Base-by-base conservation (phyloP, 2,113 vertebrate species). In the Corythornis madagascariensis region DNA sequence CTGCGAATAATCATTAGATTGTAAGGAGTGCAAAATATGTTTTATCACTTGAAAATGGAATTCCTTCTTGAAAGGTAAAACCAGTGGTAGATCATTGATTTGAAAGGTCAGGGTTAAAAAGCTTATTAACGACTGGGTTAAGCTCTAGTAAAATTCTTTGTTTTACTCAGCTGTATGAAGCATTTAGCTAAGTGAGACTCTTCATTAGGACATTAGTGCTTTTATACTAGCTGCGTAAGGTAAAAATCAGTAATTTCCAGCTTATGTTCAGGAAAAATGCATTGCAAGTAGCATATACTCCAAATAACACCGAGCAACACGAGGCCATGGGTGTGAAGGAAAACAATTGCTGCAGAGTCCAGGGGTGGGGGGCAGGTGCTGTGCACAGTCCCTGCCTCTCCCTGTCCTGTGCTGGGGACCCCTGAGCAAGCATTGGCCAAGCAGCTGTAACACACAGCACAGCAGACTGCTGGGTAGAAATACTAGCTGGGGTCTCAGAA, bases 91-190 rank as follows among this genome's bases (percentile, higher is more conserved):
- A 97, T 96, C 96, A 97, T 95, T 96, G 95, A 98, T 97, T 97
- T 90, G 89, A 97, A 97, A 97, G 94, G 95, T 96, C 97, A 96
- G 96, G 94, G 96, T 98, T 97, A 97, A 97, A 95, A 97, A 96
- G 95, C 94, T 98, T 95, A 95, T 96, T 98, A 98, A 95, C 31
- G 95, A 92, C 96, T 97, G 89, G 84, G 94, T 97, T 96, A 97
- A 97, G 95, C 96, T 97, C 79, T 83, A 96, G 86, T 81, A 94
- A 94, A 95, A 94, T 90, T 88, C 78, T 96, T 95, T 92, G 79
- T 95, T 97, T 97, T 97, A 95, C 95, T 95, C 93, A 95, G 95
- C 94, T 92, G 92, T 94, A 95, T 95, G 93, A 95, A 95, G 93
- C 94, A 96, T 92, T 98, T 95, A 96, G 91, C 91, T 97, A 97